Evolutionary conservation across 2,797 vertebrate genomes (phyloP), one percentile per base, ranked within the genome.

Genomic region (Onychomys torridus): DNA sequence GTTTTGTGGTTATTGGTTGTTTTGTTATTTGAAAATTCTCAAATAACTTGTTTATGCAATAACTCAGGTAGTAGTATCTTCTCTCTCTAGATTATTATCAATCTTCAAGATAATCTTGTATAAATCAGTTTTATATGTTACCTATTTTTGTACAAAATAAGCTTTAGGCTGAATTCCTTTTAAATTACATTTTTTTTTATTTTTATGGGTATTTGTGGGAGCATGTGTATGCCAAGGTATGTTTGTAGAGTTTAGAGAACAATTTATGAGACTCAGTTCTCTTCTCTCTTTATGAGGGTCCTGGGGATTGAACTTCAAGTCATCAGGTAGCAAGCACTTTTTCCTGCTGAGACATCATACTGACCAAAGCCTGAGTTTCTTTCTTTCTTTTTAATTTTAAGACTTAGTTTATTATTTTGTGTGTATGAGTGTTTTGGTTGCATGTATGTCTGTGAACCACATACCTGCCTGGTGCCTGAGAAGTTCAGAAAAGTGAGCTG

Each of bases 121-220:
- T 52, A 69, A 63, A 81, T 34, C 75, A 86, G 16, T 65, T 59
- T 89, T 96, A 27, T 83, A 59, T 84, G 37, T 65, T 95, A 40
- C 29, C 93, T 89, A 43, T 67, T 89, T 96, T 93, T 93, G 59
- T 85, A 63, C 79, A 96, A 88, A 63, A 69, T n/a, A 85, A 32
- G 40, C 23, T 85, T 91, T 93, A 95, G 79, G 17, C 49, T 79
- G 32, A 55, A 34, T 79, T 79, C 12, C 32, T 79, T 57, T 57
- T 81, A 23, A 57, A 19, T 57, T 57, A 37, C 32, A n/a, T n/a
- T n/a, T n/a, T n/a, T n/a, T 2, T 57, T 57, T 57, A 57, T 79
- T 79, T 79, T 52, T 55, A 52, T 78, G 76, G 32, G 29, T 49
- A 52, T 78, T 78, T 57, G 52, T n/a, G 34, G 34, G 19, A 21